phyloP scores from a whole-genome alignment of 2,113 vertebrate species.

The Neotragus pygmaeus region DNA sequence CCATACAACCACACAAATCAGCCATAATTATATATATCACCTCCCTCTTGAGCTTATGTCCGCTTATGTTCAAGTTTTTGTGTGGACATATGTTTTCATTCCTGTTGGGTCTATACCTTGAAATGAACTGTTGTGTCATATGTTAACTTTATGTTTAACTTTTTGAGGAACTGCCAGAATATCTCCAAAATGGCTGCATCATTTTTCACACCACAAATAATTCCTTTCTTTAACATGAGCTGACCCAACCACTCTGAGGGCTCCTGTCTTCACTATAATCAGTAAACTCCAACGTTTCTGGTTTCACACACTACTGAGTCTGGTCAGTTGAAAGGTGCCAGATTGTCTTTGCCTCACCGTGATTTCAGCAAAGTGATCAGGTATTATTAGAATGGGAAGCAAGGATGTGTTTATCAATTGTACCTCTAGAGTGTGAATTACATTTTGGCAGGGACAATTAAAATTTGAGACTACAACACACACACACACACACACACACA shows the following conservation, averaged over 20 bases:
- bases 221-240: background rate
- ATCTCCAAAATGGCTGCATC: background rate
- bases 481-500: background rate
- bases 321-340: background rate
- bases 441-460: background rate
- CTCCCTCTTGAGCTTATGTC: background rate
- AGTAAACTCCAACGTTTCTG: background rate
- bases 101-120: background rate
- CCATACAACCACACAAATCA: background rate
- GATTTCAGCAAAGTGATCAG: conserved; percentile 13
- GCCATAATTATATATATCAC: background rate
- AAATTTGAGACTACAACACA: background rate
- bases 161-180: background rate
- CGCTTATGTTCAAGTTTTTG: background rate
- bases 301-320: background rate
- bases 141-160: background rate
- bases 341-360: background rate
- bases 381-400: background rate
- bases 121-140: background rate
- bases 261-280: background rate
- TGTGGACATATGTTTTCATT: background rate
- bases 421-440: background rate
- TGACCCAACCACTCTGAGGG: background rate
- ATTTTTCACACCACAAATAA: background rate
- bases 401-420: background rate